A percentile compares a stretch with the other conserved stretches of the same genome.
phyloP scores from a whole-genome alignment of 2,888 invertebrate genomes.

The Caradrina kadenii region DNA sequence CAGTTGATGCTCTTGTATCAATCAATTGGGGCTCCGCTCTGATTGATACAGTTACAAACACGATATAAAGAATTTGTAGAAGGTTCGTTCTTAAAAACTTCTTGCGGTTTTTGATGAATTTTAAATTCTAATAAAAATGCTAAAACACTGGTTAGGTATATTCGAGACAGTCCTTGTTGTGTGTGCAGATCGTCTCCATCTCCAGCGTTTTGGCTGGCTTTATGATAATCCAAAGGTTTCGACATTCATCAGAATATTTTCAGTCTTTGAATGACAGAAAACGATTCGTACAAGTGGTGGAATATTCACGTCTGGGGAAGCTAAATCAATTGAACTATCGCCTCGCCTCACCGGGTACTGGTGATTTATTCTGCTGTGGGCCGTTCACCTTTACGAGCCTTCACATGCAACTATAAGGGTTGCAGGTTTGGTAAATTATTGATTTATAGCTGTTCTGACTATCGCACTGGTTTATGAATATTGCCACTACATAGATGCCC shows the following conservation, averaged over 20 bases:
- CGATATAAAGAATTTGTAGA: neutral
- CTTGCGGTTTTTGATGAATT: neutral
- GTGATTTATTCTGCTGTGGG: neutral
- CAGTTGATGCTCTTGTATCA: conserved; percentile 4
- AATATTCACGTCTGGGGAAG: neutral
- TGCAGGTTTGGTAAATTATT: neutral
- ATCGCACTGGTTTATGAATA: neutral
- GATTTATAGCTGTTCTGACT: neutral
- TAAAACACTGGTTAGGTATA: too few relatives aligned
- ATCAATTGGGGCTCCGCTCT: neutral
- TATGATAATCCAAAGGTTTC: neutral
- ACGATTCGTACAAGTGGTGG: neutral
- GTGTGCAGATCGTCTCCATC: neutral
- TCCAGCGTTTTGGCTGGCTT: neutral
- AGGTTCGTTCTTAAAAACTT: neutral
- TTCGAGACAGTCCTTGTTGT: neutral
- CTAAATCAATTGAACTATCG: neutral
- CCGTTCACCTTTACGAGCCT: too few relatives aligned
- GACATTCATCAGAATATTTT: neutral
- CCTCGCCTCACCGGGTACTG: neutral
- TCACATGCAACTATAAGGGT: too few relatives aligned
- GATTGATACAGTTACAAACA: neutral
- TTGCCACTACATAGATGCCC: neutral
- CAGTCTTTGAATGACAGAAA: neutral
- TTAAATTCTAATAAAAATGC: neutral